Evolutionary conservation across 2,797 vertebrate species (phyloP), one percentile per base, ranked within the genome.

Genomic region (Dermochelys coriacea): DNA sequence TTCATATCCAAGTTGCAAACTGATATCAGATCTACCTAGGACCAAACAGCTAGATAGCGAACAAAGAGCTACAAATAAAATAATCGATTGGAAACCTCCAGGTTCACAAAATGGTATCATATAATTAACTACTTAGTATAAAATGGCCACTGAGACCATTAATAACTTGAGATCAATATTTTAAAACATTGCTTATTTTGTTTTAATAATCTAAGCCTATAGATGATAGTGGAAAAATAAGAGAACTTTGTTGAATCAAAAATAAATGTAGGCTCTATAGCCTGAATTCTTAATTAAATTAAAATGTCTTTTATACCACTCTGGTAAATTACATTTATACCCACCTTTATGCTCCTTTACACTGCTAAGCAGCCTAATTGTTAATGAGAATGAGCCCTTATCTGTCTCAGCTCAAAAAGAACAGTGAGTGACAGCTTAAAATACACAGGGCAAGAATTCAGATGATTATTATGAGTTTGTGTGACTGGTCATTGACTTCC

Each of bases 31-130:
- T 82, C 79, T 49, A 87, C 80, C 31, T 91, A 80, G 57, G 85
- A 87, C 14, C 4, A 79, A 88, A 57, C 34, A 97, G 84, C 93
- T 90, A 57, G 12, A 81, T 23, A 90, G 85, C 74, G 94, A 82
- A 31, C 87, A 80, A 97, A 79, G 94, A 81, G 91, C 94, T 97
- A 75, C 94, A 78, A 93, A 82, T 89, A 61, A 92, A 95, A 86
- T 74, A 96, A 94, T 82, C 86, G 41, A 91, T 82, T 96, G 51
- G 21, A 61, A 89, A 37, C 50, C 51, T 90, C 54, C 7, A 85
- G 84, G 81, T 93, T 61, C 54, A 90, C 85, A 95, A 95, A 90
- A 41, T 59, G 91, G 25, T 88, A 87, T 92, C 92, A 41, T 82
- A 79, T 55, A 82, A 97, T 90, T 91, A 89, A 51, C 84, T 94